These are phyloP conservation scores for Nothura maculosa DNA, from an alignment of 2,797 vertebrate genomes.

Conservation along the genomic window DNA sequence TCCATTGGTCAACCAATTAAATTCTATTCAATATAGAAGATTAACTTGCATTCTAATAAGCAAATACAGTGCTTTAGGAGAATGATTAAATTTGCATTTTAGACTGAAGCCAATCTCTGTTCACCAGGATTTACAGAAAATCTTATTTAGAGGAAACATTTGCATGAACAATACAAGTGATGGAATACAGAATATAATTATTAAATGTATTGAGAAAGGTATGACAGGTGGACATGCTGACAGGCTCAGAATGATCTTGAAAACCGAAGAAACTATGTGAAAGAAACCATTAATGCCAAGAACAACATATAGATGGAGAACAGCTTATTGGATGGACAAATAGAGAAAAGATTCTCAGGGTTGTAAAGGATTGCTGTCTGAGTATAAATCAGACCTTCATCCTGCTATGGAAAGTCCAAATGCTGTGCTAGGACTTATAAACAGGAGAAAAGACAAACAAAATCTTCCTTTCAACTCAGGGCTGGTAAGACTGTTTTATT, in stretches of 20 bases:
- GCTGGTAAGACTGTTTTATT: background rate
- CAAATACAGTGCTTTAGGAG: background rate
- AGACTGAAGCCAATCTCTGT: background rate
- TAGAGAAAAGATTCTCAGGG: background rate
- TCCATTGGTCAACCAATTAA: background rate
- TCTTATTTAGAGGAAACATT: background rate
- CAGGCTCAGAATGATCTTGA: background rate
- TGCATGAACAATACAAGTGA: constrained; percentile 25
- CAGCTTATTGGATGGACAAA: background rate
- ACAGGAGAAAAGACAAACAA: background rate
- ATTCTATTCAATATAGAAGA: background rate
- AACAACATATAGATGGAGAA: background rate
- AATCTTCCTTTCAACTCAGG: constrained; percentile 14
- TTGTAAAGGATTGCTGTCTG: background rate
- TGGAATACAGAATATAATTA: constrained; percentile 3
- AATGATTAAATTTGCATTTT: background rate
- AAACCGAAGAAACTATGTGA: background rate
- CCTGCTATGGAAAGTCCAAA: background rate
- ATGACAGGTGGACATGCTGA: background rate
- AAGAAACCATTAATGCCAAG: background rate
- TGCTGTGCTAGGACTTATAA: background rate
- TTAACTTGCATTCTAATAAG: background rate
- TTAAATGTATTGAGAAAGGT: constrained; percentile 26
- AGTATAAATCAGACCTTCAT: background rate
- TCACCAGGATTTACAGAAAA: background rate